phyloP scores from a whole-genome alignment of 30 jellyfish, hydroid and myxozoan species.

The Rhopilema esculentum region DNA sequence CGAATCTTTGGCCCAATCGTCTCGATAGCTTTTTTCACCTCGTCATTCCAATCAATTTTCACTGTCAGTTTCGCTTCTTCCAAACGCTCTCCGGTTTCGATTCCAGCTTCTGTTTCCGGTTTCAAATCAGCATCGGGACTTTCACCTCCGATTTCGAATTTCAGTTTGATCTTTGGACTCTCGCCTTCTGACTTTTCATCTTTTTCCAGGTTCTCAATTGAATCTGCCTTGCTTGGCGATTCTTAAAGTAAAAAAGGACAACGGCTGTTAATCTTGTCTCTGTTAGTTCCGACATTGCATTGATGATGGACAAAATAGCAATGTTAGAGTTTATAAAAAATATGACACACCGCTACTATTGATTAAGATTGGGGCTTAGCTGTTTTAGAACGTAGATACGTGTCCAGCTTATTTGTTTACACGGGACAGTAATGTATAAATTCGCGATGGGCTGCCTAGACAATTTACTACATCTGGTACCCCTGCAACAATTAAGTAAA shows the following conservation, averaged over 20 bases:
- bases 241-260: neutral
- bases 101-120: neutral
- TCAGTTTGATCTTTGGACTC: neutral
- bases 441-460: no score
- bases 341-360: no score
- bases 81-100: neutral
- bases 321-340: no score
- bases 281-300: no score
- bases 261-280: no score
- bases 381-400: no score
- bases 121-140: constrained; percentile 5
- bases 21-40: constrained; percentile 44
- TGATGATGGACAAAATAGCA: no score
- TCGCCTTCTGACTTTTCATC: neutral
- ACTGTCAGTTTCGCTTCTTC: neutral
- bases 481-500: no score
- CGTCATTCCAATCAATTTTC: constrained; percentile 20
- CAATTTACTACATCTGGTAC: no score
- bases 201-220: neutral
- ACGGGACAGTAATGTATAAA: no score
- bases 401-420: no score
- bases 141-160: neutral
- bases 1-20: constrained; percentile 56
- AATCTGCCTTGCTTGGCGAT: neutral
- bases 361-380: no score